These are phyloP conservation scores for Poecilia velifera DNA, from an alignment of 2,797 vertebrate species.

Conservation along the genomic window DNA sequence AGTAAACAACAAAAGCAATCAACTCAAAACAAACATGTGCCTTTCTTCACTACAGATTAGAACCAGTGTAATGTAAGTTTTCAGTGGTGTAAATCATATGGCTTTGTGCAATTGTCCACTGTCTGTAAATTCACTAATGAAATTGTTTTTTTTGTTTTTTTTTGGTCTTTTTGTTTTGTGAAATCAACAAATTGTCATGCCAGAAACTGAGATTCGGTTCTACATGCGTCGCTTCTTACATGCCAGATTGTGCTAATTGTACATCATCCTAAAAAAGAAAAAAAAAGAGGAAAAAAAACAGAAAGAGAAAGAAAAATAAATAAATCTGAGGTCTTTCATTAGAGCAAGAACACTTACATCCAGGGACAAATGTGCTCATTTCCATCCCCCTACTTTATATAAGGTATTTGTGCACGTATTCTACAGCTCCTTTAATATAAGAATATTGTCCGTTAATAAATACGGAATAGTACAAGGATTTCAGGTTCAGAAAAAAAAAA, in stretches of 20 bases:
- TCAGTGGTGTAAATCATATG: constrained; percentile 74
- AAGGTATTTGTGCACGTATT: constrained; percentile 77
- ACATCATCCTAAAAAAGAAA: constrained; percentile 80
- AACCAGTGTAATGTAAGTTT: constrained; percentile 74
- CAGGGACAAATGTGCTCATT: constrained; percentile 77
- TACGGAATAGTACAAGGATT: constrained; percentile 70
- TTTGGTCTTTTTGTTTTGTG: constrained; percentile 61
- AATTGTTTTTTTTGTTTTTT: constrained; percentile 79
- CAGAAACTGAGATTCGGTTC: constrained; percentile 86
- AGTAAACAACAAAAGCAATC: constrained; percentile 82
- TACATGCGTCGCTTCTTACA: constrained; percentile 93
- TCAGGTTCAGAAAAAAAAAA: constrained; percentile 32
- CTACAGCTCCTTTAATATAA: constrained; percentile 77
- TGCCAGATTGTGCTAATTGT: constrained; percentile 88
- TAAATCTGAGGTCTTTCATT: constrained; percentile 73
- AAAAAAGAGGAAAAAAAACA: constrained; percentile 16
- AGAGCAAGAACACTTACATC: constrained; percentile 80
- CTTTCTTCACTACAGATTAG: constrained; percentile 77
- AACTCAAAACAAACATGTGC: constrained; percentile 79
- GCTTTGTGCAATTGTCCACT: constrained; percentile 80
- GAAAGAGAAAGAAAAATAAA: constrained; percentile 56
- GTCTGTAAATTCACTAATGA: constrained; percentile 72
- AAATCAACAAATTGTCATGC: constrained; percentile 92
- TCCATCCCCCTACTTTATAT: constrained; percentile 75
- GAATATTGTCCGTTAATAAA: constrained; percentile 81